Percentiles rank a stretch among this genome's conserved stretches.
Evolutionary conservation across 2,113 vertebrate genomes (phyloP).

Genomic region (Crocuta crocuta): DNA sequence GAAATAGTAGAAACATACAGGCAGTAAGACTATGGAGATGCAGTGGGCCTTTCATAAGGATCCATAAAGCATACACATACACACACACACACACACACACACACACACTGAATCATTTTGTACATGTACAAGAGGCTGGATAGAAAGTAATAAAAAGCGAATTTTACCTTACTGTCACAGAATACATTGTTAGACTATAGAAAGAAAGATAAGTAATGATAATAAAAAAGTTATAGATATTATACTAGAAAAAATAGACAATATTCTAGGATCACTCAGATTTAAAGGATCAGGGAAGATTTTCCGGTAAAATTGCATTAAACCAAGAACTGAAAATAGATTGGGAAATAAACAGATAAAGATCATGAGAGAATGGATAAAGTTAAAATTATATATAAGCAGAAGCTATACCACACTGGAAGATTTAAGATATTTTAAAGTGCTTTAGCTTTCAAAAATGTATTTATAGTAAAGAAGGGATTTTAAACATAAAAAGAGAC

Average conservation of each 20-base stretch:
- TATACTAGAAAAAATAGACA: not conserved
- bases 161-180: not conserved
- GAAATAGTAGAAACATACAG: not conserved
- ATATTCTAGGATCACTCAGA: not conserved
- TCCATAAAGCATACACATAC: too few species aligned
- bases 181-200: not conserved
- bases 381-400: not conserved
- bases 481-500: not conserved
- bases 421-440: conserved; percentile 20
- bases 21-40: not conserved
- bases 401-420: not conserved
- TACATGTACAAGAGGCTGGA: not conserved
- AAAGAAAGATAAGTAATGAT: not conserved
- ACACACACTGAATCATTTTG: not conserved
- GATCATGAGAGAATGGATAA: not conserved
- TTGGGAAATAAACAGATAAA: not conserved
- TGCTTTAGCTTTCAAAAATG: not conserved
- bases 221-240: not conserved
- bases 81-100: too few species aligned
- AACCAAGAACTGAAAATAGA: not conserved
- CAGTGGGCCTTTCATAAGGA: not conserved
- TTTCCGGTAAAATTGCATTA: not conserved
- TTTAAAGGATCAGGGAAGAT: not conserved
- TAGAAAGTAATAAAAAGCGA: not conserved
- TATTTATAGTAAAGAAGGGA: not conserved